Evolutionary conservation across 2,888 invertebrate genomes (phyloP).

Genomic region (Adineta ricciae): DNA sequence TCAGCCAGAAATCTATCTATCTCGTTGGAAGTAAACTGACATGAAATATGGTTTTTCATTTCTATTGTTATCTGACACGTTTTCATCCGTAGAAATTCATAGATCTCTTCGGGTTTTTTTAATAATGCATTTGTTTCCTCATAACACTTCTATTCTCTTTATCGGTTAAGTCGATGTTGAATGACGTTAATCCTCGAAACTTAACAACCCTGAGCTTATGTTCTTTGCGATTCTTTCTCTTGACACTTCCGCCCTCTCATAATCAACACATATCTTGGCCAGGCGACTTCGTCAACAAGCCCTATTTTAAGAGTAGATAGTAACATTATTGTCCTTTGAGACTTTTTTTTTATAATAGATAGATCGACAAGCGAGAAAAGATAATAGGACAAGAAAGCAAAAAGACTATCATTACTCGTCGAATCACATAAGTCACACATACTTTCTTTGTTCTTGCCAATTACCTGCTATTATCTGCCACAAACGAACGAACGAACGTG

Average conservation of each 20-base stretch:
- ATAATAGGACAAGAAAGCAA: not conserved
- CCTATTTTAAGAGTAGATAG: not conserved
- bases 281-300: not conserved
- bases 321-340: not conserved
- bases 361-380: not conserved
- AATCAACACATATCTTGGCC: not conserved
- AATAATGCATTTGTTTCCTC: too few relatives aligned
- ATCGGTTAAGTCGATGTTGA: not conserved
- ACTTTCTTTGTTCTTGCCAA: not conserved
- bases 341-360: not conserved
- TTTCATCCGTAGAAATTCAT: not conserved
- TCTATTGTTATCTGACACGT: not conserved
- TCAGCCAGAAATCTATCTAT: not conserved
- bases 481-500: not conserved
- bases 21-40: not conserved
- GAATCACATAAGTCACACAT: not conserved
- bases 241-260: not conserved
- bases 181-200: not conserved
- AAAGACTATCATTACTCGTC: not conserved
- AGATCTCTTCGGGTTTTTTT: too few relatives aligned
- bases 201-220: not conserved
- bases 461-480: not conserved
- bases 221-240: not conserved
- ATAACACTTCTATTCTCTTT: not conserved
- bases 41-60: not conserved